Conservation (phyloP, 2,888 invertebrate species). For the Tipula lateralis region DNA sequence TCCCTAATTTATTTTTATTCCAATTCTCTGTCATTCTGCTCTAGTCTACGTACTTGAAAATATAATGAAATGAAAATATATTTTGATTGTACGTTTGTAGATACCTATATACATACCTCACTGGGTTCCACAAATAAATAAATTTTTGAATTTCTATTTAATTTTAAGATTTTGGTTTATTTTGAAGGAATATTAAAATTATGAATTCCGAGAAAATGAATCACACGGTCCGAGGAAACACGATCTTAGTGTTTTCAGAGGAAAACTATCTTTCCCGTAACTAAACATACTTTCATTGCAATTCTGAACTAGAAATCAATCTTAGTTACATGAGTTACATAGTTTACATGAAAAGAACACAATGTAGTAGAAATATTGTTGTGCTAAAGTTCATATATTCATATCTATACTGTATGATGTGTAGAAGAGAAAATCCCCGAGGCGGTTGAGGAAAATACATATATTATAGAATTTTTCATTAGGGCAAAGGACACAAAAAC, state of each 20-base stretch:
- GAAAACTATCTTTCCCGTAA: no score
- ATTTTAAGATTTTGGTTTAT: neutral
- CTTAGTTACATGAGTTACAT: no score
- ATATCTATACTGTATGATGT: neutral
- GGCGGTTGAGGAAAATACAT: neutral
- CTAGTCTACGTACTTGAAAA: neutral
- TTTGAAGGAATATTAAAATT: no score
- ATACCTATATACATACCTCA: neutral
- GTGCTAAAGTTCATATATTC: no score
- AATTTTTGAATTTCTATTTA: neutral
- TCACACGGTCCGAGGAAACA: no score
- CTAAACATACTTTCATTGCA: no score
- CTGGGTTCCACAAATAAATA: neutral
- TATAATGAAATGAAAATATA: conserved; percentile 19
- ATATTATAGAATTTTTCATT: neutral
- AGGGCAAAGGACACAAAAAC: neutral
- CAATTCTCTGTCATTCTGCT: neutral
- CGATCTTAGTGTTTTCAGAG: no score
- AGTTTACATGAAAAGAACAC: no score
- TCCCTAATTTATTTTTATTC: neutral
- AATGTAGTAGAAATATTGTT: no score
- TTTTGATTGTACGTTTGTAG: neutral
- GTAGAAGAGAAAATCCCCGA: neutral
- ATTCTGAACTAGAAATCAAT: no score
- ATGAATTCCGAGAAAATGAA: no score